Evolutionary conservation across 2,797 vertebrate species (phyloP), one percentile per base, ranked within the genome.

Genomic region (Pantherophis alleghaniensis): DNA sequence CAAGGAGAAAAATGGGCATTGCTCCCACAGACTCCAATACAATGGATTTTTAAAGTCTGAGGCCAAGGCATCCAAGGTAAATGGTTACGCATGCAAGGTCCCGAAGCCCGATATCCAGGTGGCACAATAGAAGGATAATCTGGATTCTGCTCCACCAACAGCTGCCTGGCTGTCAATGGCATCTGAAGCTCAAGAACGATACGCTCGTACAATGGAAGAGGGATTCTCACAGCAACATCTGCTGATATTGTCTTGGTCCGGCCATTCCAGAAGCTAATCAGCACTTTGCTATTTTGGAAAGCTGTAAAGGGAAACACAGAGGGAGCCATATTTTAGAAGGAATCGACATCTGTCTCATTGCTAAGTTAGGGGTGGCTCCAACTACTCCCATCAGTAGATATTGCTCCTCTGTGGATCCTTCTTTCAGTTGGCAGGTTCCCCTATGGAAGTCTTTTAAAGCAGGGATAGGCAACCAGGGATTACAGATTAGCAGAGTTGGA

Each of bases 221-320:
- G 93, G 88, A 98, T 96, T 87, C 26, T 0, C 74, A 97, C 61
- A 86, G 96, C 96, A 53, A 94, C 93, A 32, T 87, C 95, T 42
- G 93, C 90, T 79, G 96, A 16, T 55, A 98, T 94, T 11, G 96
- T 95, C 95, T 96, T 96, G 5, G 97, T 97, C 79, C 91, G 94
- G 7, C 97, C 97, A 9, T 97, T 98, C 97, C 97, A 98, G 95
- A 98, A 98, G 93, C 87, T 97, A 83, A 98, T 96, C n/a, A 98
- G 91, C 56, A 97, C 96, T 32, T n/a, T 16, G 3, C 24, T 94
- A 59, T 90, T 91, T 32, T 9, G 94, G 88, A 87, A 90, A 22
- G 87, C 97, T 97, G 92, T 56, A 57, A 14, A 22, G 24, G 51
- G 0, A 88, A 7, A n/a, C 3, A 5, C 7, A 53, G 0, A 0